A percentile compares a stretch with the other conserved stretches of the same genome.
Conservation (phyloP, 2,113 vertebrate species). For the Garra rufa region DNA sequence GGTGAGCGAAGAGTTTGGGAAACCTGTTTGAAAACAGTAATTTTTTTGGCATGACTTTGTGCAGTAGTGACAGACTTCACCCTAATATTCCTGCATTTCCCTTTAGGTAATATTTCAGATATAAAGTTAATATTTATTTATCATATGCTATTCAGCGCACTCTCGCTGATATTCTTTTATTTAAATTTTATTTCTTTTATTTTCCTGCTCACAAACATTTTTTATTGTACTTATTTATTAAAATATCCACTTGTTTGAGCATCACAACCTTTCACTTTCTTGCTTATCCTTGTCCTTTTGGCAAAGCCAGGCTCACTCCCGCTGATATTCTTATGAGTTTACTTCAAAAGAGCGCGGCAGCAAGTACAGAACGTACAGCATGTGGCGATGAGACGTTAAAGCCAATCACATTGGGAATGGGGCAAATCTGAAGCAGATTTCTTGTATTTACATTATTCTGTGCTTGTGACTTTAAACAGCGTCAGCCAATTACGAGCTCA, state of each 20-base stretch:
- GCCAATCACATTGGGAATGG: conserved; percentile 60
- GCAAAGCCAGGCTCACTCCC: conserved; percentile 31
- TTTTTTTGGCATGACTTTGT: not conserved
- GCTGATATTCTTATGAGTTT: conserved; percentile 48
- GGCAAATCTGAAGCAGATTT: conserved; percentile 71
- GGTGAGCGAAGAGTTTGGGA: not conserved
- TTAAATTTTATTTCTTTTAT: conserved; percentile 49
- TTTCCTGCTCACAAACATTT: conserved; percentile 30
- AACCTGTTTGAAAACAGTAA: not conserved
- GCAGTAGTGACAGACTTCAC: not conserved
- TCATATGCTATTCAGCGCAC: not conserved
- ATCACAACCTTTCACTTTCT: not conserved
- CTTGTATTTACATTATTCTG: conserved; percentile 64
- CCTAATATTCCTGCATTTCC: not conserved
- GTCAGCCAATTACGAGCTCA: conserved; percentile 60
- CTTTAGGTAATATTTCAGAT: not conserved
- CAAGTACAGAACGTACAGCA: conserved; percentile 50
- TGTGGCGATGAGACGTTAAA: conserved; percentile 60
- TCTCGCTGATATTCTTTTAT: conserved; percentile 48
- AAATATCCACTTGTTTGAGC: not conserved
- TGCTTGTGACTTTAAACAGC: conserved; percentile 64
- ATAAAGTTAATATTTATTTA: too few relatives aligned
- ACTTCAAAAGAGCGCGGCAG: conserved; percentile 63
- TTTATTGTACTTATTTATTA: not conserved
- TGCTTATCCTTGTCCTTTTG: conserved; percentile 56